phyloP scores from a whole-genome alignment of 2,113 vertebrate species.

The Lepisosteus oculatus region DNA sequence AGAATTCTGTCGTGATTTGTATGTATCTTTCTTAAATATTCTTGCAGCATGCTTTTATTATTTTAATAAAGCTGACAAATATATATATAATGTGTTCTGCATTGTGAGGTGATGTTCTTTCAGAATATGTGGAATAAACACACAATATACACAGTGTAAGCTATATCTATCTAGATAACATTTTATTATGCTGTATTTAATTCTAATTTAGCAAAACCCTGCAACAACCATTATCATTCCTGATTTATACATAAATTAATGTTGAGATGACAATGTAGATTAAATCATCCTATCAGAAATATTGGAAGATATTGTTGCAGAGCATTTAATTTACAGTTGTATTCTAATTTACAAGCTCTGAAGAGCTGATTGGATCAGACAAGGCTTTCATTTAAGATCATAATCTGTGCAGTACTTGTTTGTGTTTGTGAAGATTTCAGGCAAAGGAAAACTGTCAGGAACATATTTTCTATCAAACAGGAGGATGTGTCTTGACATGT shows the following conservation, averaged over 20 bases:
- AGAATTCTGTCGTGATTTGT: not conserved
- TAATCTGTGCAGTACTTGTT: slow-evolving; percentile 6
- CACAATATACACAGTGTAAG: no score
- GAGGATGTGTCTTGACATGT: not conserved
- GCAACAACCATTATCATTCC: not conserved
- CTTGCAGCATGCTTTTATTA: no score
- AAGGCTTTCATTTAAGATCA: slow-evolving; percentile 10
- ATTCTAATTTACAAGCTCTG: not conserved
- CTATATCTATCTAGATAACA: no score
- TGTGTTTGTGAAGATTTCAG: slow-evolving; percentile 1
- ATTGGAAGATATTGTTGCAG: not conserved
- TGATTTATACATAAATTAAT: no score
- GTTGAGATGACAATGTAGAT: no score
- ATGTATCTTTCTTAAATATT: not conserved
- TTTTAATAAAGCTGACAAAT: no score
- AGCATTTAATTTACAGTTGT: not conserved
- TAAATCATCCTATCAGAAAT: not conserved
- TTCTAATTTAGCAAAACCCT: not conserved
- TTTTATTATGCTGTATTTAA: not conserved
- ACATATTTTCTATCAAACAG: not conserved
- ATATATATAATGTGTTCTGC: no score
- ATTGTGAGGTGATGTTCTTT: no score
- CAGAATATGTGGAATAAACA: no score
- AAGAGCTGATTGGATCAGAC: slow-evolving; percentile 4
- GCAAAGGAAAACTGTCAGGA: not conserved